Percentiles rank a stretch among this genome's conserved stretches.
These are phyloP conservation scores for Euglossa dilemma DNA, from an alignment of 1,140 invertebrate genomes.

Conservation along the genomic window DNA sequence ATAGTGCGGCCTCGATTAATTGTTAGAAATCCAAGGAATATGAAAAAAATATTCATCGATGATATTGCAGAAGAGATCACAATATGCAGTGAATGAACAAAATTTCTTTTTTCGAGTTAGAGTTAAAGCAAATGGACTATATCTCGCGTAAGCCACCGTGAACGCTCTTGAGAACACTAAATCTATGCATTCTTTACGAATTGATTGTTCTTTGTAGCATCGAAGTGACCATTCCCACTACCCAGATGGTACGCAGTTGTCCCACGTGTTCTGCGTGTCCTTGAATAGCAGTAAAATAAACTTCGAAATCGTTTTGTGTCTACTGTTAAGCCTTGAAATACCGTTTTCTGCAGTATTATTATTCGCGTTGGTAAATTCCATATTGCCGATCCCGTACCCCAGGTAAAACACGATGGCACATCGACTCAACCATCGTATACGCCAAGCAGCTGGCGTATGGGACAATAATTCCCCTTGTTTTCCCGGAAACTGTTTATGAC, in stretches of 20 bases:
- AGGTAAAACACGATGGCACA: no score
- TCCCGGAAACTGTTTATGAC: no score
- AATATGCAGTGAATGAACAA: neutral
- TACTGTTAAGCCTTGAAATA: no score
- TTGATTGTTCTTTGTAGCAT: neutral
- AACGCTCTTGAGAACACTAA: neutral
- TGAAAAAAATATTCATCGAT: neutral
- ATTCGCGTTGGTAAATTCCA: no score
- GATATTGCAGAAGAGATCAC: neutral
- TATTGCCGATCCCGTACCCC: no score
- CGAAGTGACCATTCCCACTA: neutral
- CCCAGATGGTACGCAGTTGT: slow-evolving; percentile 1
- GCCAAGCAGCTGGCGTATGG: no score
- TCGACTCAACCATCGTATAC: no score
- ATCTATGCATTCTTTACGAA: neutral
- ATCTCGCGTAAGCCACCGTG: neutral
- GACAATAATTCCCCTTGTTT: no score
- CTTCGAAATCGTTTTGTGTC: neutral
- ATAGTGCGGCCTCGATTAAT: neutral
- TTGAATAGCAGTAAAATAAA: neutral
- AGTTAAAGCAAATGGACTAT: neutral
- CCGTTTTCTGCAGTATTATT: no score
- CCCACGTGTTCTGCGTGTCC: neutral
- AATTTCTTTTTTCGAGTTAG: neutral
- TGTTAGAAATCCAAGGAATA: neutral